Evolutionary conservation across 1,140 invertebrate species (phyloP), one percentile per base, ranked within the genome.

Genomic region (Stenopsyche tienmushanensis): DNA sequence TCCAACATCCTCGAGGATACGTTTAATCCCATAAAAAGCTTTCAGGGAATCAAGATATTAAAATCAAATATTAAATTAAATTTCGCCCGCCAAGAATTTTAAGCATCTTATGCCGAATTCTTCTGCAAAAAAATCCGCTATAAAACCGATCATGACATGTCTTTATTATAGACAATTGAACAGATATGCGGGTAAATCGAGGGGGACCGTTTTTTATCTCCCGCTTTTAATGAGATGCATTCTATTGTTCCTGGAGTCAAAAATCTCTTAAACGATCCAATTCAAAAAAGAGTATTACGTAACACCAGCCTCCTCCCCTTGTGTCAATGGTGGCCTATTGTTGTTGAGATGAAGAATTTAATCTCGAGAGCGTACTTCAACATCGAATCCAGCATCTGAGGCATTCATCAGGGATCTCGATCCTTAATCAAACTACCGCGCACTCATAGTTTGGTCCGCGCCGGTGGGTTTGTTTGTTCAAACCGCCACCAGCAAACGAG

Each of bases 311-410:
- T 29, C 23, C 47, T 54, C 29, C 34, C 58, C 17, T 44, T 49
- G 23, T 60, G 62, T 60, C 62, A 64, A 64, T 64, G 62, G 54
- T 53, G 62, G 53, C 25, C 64, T 59, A 66, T 70, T 70, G 68
- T 70, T 57, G 54, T 62, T 25, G 52, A 42, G 65, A 8, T 25
- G n/a, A 65, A 70, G 64, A 65, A 69, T 69, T 69, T 69, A 69
- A 69, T 64, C 55, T 69, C 47, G 15, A 58, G 55, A 25, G 54
- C 53, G 23, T 15, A 53, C 50, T 23, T 20, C 54, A 29, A 34
- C n/a, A n/a, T n/a, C n/a, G n/a, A n/a, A n/a, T n/a, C n/a, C n/a
- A n/a, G n/a, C n/a, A n/a, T n/a, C n/a, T n/a, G n/a, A 41, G 41
- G 34, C 58, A 62, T 53, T 64, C 62, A 58, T 66, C 55, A 39